Evolutionary conservation across 2,113 vertebrate genomes (phyloP), one percentile per base, ranked within the genome.

Genomic region (Gymnarchus niloticus): DNA sequence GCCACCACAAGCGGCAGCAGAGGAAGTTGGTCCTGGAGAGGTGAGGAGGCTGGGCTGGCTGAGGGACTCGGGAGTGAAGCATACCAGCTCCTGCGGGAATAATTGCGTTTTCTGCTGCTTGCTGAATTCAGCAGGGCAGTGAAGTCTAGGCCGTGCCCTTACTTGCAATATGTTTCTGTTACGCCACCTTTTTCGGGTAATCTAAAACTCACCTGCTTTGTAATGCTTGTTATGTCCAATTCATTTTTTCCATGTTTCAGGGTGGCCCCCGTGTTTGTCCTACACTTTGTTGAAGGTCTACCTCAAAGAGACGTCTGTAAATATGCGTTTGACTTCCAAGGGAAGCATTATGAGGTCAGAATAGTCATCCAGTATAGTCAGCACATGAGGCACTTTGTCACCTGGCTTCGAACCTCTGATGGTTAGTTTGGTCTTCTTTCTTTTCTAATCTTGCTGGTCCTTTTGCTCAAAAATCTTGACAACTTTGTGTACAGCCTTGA

Each of bases 241-340:
- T 56, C 88, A 52, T 51, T 81, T 61, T 85, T 85, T 86, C 91
- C 91, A 41, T 89, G 78, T 41, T 28, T 83, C 81, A 99, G 98
- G 46, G n/a, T 96, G 3, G 89, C 96, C 6, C 87, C 95, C 1
- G 10, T 99, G 88, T 95, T 99, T 86, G 94, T 89, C 83, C 83
- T 99, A 87, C 96, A 99, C 91, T 99, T 99, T 23, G 94, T 96
- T 1, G 95, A 97, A 89, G 98, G 98, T 28, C 94, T 98, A 48
- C 95, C 96, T 10, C 91, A 92, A 87, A 94, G 86, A 59, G 91
- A 97, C 52, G 77, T 98, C 87, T 83, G 90, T 19, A 85, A 37
- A 49, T 98, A 96, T 1, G 88, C 90, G 0, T 99, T 99, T 93
- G 89, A 65, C 3, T 96, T 97, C 91, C 89, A 95, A 80, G 93